phyloP scores from a whole-genome alignment of 2,888 invertebrate species.

The Lycocerus yunnanus region DNA sequence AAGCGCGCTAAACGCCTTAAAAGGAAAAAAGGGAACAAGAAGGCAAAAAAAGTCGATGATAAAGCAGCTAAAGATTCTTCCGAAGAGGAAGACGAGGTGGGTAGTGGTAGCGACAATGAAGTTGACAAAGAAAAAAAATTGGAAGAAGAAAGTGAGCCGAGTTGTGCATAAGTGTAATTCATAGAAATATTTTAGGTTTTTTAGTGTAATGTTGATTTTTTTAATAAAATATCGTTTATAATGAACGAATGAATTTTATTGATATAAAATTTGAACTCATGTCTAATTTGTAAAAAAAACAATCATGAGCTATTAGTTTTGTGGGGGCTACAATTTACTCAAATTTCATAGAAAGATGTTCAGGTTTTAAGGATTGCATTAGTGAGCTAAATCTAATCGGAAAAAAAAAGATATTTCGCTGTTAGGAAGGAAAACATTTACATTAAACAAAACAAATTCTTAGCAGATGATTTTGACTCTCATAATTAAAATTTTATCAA shows the following conservation, averaged over 20 bases:
- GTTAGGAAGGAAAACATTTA: too few species aligned
- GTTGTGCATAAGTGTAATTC: background rate
- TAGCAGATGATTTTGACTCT: too few species aligned
- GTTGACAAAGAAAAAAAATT: background rate
- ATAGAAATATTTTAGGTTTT: background rate
- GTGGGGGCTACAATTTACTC: too few species aligned
- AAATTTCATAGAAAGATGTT: too few species aligned
- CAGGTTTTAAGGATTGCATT: too few species aligned
- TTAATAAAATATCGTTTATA: background rate
- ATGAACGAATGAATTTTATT: background rate
- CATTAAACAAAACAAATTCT: too few species aligned
- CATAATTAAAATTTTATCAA: too few species aligned
- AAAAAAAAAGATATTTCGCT: too few species aligned
- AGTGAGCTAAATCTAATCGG: too few species aligned
- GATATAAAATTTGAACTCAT: too few species aligned
- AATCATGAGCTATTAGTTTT: too few species aligned
- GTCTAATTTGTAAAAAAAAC: too few species aligned
- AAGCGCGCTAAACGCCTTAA: slow-evolving; percentile 88
- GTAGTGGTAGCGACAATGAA: background rate
- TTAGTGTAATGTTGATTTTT: background rate
- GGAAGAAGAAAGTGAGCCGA: background rate
- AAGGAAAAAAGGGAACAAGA: slow-evolving; percentile 64
- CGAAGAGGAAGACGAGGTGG: slow-evolving; percentile 38
- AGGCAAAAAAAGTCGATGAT: slow-evolving; percentile 47
- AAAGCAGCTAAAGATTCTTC: slow-evolving; percentile 48